Base-by-base conservation (phyloP, 2,797 vertebrate genomes). In the Gallirallus australis region DNA sequence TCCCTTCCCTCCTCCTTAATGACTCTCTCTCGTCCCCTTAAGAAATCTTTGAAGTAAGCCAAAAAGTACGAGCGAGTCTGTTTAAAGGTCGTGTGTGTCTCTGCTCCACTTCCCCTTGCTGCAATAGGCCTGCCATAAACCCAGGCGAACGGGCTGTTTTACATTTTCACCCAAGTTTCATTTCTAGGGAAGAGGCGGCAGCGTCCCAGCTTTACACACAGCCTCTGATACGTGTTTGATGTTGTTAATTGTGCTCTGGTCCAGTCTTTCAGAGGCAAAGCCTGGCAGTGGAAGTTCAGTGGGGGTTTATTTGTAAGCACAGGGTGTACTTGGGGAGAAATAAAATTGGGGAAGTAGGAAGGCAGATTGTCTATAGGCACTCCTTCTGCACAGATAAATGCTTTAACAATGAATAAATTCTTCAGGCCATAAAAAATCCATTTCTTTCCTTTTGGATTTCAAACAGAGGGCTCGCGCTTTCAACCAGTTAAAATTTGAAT, bases 381-480 rank as follows among this genome's bases (percentile, higher is more conserved):
- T 90, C 90, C 93, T 91, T 70, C 97, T 96, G 94, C 95, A 98
- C 96, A 98, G 97, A 97, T 97, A 98, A 98, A 98, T 96, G 96
- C 96, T 97, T 98, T 96, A 96, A 90, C 97, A 97, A 98, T 97
- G 96, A 98, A 98, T 95, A 94, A 97, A 96, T 97, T 96, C 97
- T 97, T 94, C 92, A 96, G 96, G 97, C 96, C 97, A 98, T 98
- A 98, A 98, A 98, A 98, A 97, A 97, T 96, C 97, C 92, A 97
- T 98, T 98, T 97, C 97, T 98, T 98, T 98, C 96, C 96, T 96
- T 98, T 96, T 97, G 96, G 97, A 95, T 97, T 96, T 97, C 94
- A 96, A 92, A 95, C 92, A 96, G 79, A 96, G 95, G 96, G 93
- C 97, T 96, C 96, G 96, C 96, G 97, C 97, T 98, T 97, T 93